A percentile compares a stretch with the other conserved stretches of the same genome.
Evolutionary conservation across 2,797 vertebrate genomes (phyloP).

Genomic region (Sebastes melanostomus): DNA sequence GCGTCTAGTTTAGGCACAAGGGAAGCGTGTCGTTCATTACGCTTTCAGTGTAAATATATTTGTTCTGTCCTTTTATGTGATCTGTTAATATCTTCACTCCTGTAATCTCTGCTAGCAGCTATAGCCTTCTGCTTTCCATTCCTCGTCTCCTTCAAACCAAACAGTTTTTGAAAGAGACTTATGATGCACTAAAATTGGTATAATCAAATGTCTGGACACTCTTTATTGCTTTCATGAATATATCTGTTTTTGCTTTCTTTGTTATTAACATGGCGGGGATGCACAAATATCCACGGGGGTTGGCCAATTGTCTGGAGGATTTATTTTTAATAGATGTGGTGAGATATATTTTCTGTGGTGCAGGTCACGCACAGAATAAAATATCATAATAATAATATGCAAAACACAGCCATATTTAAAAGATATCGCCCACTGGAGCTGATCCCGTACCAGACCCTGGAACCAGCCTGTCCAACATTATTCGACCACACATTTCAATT

Average conservation of each 20-base stretch:
- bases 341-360: constrained; percentile 27
- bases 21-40: constrained; percentile 13
- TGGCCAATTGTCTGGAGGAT: constrained; percentile 37
- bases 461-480: constrained; percentile 20
- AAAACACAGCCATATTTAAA: constrained; percentile 32
- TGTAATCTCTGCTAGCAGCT: constrained; percentile 15
- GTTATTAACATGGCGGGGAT: constrained; percentile 26
- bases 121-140: constrained; percentile 8
- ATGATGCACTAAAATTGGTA: constrained; percentile 28
- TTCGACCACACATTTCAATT: constrained; percentile 1
- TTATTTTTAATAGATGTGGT: constrained; percentile 37
- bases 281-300: constrained; percentile 27
- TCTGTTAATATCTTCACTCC: constrained; percentile 15
- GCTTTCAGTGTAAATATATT: constrained; percentile 36
- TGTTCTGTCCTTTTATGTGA: constrained; percentile 22
- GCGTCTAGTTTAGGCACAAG: constrained; percentile 8
- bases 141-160: neutral
- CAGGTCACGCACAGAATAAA: constrained; percentile 6
- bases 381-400: constrained; percentile 28
- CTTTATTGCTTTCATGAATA: constrained; percentile 52
- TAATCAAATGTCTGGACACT: constrained; percentile 50
- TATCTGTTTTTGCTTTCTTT: constrained; percentile 29
- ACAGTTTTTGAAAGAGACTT: constrained; percentile 25
- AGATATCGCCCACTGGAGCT: constrained; percentile 11
- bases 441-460: constrained; percentile 15